Evolutionary conservation across 2,888 invertebrate species (phyloP).

Genomic region (Xylota sylvarum): DNA sequence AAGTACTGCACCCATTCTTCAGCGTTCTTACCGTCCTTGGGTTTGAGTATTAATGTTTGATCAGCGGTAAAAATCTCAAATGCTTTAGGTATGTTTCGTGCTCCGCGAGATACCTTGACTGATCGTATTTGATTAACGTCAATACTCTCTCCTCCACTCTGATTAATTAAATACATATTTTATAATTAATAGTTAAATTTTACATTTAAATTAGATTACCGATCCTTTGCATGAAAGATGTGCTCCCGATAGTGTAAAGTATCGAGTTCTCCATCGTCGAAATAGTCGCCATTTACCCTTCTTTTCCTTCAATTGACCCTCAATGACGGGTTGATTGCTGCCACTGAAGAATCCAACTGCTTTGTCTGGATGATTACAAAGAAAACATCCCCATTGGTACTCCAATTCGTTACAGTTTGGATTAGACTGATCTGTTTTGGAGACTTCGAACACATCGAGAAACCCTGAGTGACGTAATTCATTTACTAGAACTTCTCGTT

Average conservation of each 20-base stretch:
- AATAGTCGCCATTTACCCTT: slow-evolving; percentile 96
- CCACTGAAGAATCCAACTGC: slow-evolving; percentile 92
- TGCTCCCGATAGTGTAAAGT: slow-evolving; percentile 97
- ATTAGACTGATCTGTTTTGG: slow-evolving; percentile 85
- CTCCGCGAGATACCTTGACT: slow-evolving; percentile 96
- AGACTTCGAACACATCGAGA: slow-evolving; percentile 96
- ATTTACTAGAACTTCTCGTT: slow-evolving; percentile 93
- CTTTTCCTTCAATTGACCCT: slow-evolving; percentile 96
- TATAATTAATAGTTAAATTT: neutral
- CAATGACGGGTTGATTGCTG: slow-evolving; percentile 94
- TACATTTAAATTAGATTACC: slow-evolving; percentile 85
- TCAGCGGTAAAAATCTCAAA: slow-evolving; percentile 98
- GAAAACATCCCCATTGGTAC: slow-evolving; percentile 94
- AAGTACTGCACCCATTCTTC: slow-evolving; percentile 98
- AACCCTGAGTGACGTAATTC: slow-evolving; percentile 95
- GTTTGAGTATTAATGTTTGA: slow-evolving; percentile 96
- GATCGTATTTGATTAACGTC: slow-evolving; percentile 97
- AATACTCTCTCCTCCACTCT: slow-evolving; percentile 94
- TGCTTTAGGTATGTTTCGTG: slow-evolving; percentile 96
- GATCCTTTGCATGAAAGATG: slow-evolving; percentile 94
- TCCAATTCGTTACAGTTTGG: slow-evolving; percentile 85
- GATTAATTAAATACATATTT: neutral
- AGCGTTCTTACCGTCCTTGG: slow-evolving; percentile 96
- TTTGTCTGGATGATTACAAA: slow-evolving; percentile 96
- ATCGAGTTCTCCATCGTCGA: slow-evolving; percentile 95